Evolutionary conservation across 2,888 invertebrate genomes (phyloP).

Genomic region (Tetranychus piercei): DNA sequence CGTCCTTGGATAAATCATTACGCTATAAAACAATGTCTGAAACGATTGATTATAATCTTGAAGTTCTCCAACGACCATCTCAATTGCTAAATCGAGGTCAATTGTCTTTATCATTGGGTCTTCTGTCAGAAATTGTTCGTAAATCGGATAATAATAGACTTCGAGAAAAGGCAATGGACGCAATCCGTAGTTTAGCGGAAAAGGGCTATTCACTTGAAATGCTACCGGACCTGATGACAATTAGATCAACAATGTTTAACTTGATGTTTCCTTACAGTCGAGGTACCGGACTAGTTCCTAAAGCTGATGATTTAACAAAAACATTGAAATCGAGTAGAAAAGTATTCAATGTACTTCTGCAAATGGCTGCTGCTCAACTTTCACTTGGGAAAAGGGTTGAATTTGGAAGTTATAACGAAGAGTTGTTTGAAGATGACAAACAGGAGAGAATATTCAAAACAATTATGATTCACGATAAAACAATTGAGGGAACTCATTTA

Average conservation of each 20-base stretch:
- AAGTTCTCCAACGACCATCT: slow-evolving; percentile 14
- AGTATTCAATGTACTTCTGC: slow-evolving; percentile 13
- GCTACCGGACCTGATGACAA: slow-evolving; percentile 16
- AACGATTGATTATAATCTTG: slow-evolving; percentile 17
- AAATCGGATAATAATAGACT: slow-evolving; percentile 10
- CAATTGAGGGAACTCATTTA: slow-evolving; percentile 1
- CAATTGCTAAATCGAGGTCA: slow-evolving; percentile 17
- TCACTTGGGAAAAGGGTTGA: slow-evolving; percentile 16
- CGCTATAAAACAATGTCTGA: slow-evolving; percentile 12
- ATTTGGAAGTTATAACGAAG: slow-evolving; percentile 2
- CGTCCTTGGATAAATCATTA: not conserved
- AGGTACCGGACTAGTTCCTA: not conserved
- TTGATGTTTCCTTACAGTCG: slow-evolving; percentile 11
- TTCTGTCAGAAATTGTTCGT: slow-evolving; percentile 10
- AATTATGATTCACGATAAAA: slow-evolving; percentile 11
- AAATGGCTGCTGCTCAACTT: slow-evolving; percentile 16
- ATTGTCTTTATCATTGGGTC: slow-evolving; percentile 15
- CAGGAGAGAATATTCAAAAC: not conserved
- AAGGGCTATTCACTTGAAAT: slow-evolving; percentile 18
- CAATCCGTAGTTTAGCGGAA: slow-evolving; percentile 16
- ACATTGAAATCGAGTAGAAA: slow-evolving; percentile 13
- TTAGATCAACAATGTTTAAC: slow-evolving; percentile 14
- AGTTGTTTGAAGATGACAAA: not conserved
- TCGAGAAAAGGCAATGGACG: slow-evolving; percentile 14
- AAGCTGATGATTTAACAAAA: not conserved